phyloP scores from a whole-genome alignment of 1,140 invertebrate species.

The Saccostrea echinata region DNA sequence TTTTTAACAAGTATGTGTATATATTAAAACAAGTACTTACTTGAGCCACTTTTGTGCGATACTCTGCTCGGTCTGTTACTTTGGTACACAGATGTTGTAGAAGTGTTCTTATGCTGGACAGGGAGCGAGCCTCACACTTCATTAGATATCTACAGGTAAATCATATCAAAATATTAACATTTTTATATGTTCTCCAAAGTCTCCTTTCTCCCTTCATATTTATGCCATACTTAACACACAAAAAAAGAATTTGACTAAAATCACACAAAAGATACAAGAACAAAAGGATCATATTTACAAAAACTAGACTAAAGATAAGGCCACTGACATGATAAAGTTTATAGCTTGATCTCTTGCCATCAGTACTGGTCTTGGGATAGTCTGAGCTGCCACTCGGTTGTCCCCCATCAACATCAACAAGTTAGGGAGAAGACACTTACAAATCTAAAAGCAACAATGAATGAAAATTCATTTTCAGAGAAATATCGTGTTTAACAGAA shows the following conservation, averaged over 20 bases:
- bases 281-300: no score
- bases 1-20: neutral
- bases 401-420: constrained; percentile 78
- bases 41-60: constrained; percentile 82
- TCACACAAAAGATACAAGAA: no score
- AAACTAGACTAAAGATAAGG: no score
- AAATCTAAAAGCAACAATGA: constrained; percentile 73
- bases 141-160: constrained; percentile 76
- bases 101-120: constrained; percentile 80
- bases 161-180: no score
- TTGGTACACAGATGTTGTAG: constrained; percentile 83
- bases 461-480: no score
- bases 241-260: no score
- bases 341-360: constrained; percentile 81
- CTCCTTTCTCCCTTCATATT: no score
- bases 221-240: no score
- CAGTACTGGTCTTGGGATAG: constrained; percentile 77
- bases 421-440: constrained; percentile 81
- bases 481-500: no score
- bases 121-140: constrained; percentile 76
- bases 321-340: constrained; percentile 80
- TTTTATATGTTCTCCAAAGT: no score
- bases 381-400: constrained; percentile 75
- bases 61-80: constrained; percentile 83
- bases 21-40: constrained; percentile 57